phyloP scores from a whole-genome alignment of 2,113 vertebrate genomes.

The Lota lota region DNA sequence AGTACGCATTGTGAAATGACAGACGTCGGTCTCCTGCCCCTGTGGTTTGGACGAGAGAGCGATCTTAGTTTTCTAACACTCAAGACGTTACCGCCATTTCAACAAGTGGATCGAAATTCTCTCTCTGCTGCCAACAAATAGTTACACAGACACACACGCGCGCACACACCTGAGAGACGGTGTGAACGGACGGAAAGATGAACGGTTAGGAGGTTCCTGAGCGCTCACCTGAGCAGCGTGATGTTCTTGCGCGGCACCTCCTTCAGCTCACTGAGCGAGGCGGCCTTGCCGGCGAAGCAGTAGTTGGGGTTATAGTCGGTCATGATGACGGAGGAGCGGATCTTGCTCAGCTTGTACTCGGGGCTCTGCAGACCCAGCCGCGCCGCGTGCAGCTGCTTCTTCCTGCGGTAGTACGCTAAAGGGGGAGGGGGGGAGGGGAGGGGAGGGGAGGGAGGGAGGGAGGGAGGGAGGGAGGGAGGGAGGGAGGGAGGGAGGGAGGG shows the following conservation, averaged over 20 bases:
- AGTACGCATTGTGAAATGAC: too few species aligned
- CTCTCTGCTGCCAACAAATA: too few species aligned
- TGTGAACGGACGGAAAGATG: too few species aligned
- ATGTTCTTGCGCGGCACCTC: slow-evolving; percentile 89
- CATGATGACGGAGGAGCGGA: slow-evolving; percentile 86
- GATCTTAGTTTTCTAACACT: too few species aligned
- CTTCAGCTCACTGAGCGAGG: slow-evolving; percentile 80
- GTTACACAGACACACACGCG: too few species aligned
- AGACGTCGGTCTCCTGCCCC: too few species aligned
- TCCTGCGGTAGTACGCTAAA: slow-evolving; percentile 85
- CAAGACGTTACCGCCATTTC: too few species aligned
- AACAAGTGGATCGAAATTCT: too few species aligned
- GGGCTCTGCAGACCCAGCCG: slow-evolving; percentile 79
- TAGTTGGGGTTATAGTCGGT: slow-evolving; percentile 93
- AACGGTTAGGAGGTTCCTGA: background rate
- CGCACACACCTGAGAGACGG: too few species aligned
- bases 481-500: slow-evolving; percentile 8
- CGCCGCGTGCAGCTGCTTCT: slow-evolving; percentile 78
- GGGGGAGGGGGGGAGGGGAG: slow-evolving; percentile 15
- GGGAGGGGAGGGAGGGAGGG: slow-evolving; percentile 8
- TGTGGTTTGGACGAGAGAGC: too few species aligned
- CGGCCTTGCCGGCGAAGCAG: slow-evolving; percentile 83
- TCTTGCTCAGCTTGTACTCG: slow-evolving; percentile 88
- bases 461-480: slow-evolving; percentile 11
- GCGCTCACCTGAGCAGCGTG: slow-evolving; percentile 80